Evolutionary conservation across 2,888 invertebrate species (phyloP), one percentile per base, ranked within the genome.

Genomic region (Drosophila stalkeri): DNA sequence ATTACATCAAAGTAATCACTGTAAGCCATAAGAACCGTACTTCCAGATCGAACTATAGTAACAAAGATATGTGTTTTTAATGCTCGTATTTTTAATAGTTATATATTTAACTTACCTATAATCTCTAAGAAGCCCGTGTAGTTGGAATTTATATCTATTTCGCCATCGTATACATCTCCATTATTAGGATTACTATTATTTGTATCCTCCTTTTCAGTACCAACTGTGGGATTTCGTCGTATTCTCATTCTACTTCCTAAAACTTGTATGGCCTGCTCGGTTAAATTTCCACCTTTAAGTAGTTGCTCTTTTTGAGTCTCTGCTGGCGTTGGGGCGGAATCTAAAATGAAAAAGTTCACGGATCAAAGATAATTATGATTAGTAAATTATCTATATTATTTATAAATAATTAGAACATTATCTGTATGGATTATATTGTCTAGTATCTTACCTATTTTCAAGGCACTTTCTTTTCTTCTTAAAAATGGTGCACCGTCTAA

Each of bases 61-160:
- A 59, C 8, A 61, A 52, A 11, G 33, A 8, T 3, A 33, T 8
- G 20, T 16, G 3, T 11, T 14, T 0, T 33, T 16, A 23, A 37
- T 20, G 14, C 5, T 18, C 12, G 46, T 18, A 4, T 9, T 2
- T 20, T 31, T n/a, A 11, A 23, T 23, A n/a, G 8, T 9, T 6
- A 39, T 31, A 20, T 0, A 0, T 12, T 2, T 14, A 3, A 94
- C 94, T 93, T 92, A 96, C 97, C 96, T 82, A 97, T 96, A 14
- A 97, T 94, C 94, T 98, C 97, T 41, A 98, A 94, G 91, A 97
- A 98, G 23, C 97, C 96, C 0, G 97, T 97, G 82, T 98, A 98
- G 91, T 97, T 97, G 14, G 97, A 96, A 60, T 94, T 94, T 16
- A 95, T 94, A 88, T 97, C 96, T 55, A 98, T 94, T 61, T 94